Conservation (phyloP, 2,888 invertebrate species). For the Idaea aversata region DNA sequence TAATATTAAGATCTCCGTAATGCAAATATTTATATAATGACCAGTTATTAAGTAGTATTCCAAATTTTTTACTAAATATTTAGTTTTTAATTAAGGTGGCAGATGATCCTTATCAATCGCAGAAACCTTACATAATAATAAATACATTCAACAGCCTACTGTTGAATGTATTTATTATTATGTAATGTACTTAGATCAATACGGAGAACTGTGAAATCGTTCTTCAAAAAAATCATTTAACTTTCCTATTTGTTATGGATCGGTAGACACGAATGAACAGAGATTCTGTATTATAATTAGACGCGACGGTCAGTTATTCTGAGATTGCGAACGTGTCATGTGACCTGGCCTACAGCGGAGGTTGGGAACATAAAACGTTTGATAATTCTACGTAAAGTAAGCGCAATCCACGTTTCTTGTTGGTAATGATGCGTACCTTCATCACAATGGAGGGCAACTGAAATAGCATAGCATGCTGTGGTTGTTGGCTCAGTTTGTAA, state of each 20-base stretch:
- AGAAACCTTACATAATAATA: too few relatives aligned
- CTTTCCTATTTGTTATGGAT: slow-evolving; percentile 26
- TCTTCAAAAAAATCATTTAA: slow-evolving; percentile 10
- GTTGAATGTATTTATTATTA: too few relatives aligned
- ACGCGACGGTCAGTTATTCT: slow-evolving; percentile 70
- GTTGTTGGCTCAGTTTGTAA: background rate
- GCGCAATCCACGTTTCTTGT: background rate
- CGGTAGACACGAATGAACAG: slow-evolving; percentile 31
- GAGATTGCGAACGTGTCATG: slow-evolving; percentile 66
- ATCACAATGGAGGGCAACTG: slow-evolving; percentile 3
- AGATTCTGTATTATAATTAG: slow-evolving; percentile 66
- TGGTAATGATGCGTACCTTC: background rate
- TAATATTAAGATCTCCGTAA: too few relatives aligned
- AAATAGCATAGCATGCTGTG: slow-evolving; percentile 3
- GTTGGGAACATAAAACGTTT: slow-evolving; percentile 26
- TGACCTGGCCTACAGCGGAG: slow-evolving; percentile 49
- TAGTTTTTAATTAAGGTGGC: too few relatives aligned
- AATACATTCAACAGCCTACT: too few relatives aligned
- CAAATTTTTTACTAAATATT: too few relatives aligned
- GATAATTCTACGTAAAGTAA: slow-evolving; percentile 11
- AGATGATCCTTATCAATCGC: too few relatives aligned
- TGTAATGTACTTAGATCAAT: too few relatives aligned
- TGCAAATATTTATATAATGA: too few relatives aligned
- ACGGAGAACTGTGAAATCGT: background rate
- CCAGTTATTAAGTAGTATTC: too few relatives aligned